phyloP scores from a whole-genome alignment of 2,888 invertebrate genomes.

The Yponomeuta evonymella region DNA sequence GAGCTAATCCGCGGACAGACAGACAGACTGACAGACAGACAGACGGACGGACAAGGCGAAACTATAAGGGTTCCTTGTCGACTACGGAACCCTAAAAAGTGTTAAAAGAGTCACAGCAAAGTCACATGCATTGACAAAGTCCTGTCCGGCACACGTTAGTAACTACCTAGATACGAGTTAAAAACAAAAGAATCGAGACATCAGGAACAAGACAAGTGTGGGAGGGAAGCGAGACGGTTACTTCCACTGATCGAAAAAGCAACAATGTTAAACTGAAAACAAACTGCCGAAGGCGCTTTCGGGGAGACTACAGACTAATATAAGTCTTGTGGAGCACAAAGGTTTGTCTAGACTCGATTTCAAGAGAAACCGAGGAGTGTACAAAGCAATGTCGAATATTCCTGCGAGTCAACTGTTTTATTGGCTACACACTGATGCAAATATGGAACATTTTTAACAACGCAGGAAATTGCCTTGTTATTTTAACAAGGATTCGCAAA shows the following conservation, averaged over 20 bases:
- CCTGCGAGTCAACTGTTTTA: conserved; percentile 5
- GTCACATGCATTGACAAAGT: not conserved
- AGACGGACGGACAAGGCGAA: too few species aligned
- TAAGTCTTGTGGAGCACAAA: conserved; percentile 14
- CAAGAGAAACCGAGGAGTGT: not conserved
- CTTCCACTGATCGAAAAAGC: conserved; percentile 57
- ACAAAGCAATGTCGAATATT: conserved; percentile 15
- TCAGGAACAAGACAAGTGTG: conserved; percentile 22
- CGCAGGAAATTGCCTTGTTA: not conserved
- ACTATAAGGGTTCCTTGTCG: too few species aligned
- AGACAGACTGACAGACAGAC: too few species aligned
- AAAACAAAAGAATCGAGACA: conserved; percentile 10
- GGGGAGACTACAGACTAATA: conserved; percentile 25
- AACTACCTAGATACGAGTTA: not conserved
- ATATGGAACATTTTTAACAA: not conserved
- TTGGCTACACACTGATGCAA: conserved; percentile 3
- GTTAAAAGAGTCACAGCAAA: not conserved
- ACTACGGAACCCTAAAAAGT: not conserved
- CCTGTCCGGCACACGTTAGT: not conserved
- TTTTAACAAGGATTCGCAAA: not conserved
- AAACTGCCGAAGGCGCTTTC: conserved; percentile 52
- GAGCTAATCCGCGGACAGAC: too few species aligned
- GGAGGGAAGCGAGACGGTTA: conserved; percentile 47
- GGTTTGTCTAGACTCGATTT: conserved; percentile 15
- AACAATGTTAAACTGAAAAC: conserved; percentile 68